Percentiles rank a stretch among this genome's conserved stretches.
Evolutionary conservation across 2,888 invertebrate species (phyloP).

Genomic region (Xylota sylvarum): DNA sequence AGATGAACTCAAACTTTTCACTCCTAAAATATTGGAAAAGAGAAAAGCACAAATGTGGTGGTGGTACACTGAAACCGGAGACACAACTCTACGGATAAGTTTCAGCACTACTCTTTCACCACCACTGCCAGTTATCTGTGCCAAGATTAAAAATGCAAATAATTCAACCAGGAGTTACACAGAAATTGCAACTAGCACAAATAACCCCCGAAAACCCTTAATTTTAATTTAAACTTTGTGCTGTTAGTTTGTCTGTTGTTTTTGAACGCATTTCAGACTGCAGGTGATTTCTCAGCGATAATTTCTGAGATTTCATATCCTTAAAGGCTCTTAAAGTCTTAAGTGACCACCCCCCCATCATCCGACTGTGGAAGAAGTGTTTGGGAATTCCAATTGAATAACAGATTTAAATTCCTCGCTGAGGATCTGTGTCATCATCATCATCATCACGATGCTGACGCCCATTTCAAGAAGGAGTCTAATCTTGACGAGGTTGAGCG

Average conservation of each 20-base stretch:
- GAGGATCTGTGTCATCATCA: slow-evolving; percentile 34
- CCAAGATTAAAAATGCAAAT: slow-evolving; percentile 61
- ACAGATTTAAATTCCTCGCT: slow-evolving; percentile 33
- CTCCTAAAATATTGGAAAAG: slow-evolving; percentile 22
- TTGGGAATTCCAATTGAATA: slow-evolving; percentile 41
- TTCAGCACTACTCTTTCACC: not conserved
- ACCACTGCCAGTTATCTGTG: slow-evolving; percentile 8
- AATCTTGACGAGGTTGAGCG: slow-evolving; percentile 32
- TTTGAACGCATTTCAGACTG: not conserved
- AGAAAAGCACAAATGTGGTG: slow-evolving; percentile 14
- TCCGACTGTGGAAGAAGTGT: not conserved
- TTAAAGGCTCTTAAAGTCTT: slow-evolving; percentile 2
- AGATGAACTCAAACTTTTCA: slow-evolving; percentile 57
- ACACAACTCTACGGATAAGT: slow-evolving; percentile 26
- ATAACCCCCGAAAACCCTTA: not conserved
- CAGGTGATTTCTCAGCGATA: slow-evolving; percentile 34
- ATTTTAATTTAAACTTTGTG: slow-evolving; percentile 13
- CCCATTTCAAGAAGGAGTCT: slow-evolving; percentile 13
- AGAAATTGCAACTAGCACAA: not conserved
- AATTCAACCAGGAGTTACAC: slow-evolving; percentile 52
- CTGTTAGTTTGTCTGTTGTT: not conserved
- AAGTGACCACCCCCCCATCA: not conserved
- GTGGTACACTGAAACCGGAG: not conserved
- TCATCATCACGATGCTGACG: slow-evolving; percentile 20
- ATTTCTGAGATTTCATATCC: slow-evolving; percentile 14